Evolutionary conservation across 2,113 vertebrate species (phyloP).

Genomic region (Pangasianodon hypophthalmus): DNA sequence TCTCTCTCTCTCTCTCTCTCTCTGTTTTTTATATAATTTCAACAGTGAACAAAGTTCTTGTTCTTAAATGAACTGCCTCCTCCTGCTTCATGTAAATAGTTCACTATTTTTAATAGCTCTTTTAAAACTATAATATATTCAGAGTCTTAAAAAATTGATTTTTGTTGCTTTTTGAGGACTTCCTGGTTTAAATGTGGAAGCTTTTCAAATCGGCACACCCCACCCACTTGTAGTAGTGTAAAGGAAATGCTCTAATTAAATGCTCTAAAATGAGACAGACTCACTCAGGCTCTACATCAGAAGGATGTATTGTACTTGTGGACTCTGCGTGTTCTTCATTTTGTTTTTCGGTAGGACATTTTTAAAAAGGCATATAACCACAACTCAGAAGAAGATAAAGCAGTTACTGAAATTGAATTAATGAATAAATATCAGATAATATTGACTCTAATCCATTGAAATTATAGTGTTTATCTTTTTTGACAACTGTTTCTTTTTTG

Average conservation of each 20-base stretch:
- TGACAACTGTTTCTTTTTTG: not conserved
- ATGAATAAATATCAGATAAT: not conserved
- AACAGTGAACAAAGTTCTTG: no score
- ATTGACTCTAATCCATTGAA: not conserved
- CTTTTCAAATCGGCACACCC: not conserved
- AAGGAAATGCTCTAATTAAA: not conserved
- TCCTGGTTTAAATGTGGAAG: not conserved
- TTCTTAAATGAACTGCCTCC: no score
- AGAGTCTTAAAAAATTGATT: no score
- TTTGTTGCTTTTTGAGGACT: not conserved
- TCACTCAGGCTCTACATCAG: not conserved
- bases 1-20: no score
- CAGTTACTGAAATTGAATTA: not conserved
- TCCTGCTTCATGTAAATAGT: no score
- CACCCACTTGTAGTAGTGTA: not conserved
- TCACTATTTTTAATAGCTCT: no score
- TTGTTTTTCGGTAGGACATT: not conserved
- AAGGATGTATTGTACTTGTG: not conserved
- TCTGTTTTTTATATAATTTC: no score
- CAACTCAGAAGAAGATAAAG: not conserved
- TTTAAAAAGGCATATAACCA: no score
- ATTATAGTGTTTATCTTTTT: not conserved
- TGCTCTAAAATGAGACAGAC: not conserved
- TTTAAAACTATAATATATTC: no score
- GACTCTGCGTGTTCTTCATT: not conserved